A percentile compares a stretch with the other conserved stretches of the same genome.
phyloP scores from a whole-genome alignment of 2,113 vertebrate species.

The Buteo buteo region DNA sequence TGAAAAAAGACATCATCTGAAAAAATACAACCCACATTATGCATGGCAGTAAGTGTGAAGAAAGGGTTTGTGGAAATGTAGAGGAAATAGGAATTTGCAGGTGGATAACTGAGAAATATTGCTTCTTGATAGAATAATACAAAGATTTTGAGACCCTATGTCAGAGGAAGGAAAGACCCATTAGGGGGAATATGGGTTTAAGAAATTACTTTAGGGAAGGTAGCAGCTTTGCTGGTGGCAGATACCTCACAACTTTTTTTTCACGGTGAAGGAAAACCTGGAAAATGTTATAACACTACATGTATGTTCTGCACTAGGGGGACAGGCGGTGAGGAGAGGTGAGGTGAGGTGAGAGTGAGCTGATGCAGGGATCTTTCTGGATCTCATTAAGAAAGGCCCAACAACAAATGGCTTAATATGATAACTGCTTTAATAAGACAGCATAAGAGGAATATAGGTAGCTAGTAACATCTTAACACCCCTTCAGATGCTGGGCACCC shows the following conservation, averaged over 20 bases:
- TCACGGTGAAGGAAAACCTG: background rate
- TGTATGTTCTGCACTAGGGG: background rate
- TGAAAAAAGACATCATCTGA: background rate
- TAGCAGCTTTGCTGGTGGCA: background rate
- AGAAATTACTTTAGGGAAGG: background rate
- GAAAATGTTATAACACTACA: background rate
- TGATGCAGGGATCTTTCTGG: background rate
- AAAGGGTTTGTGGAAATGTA: background rate
- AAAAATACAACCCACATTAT: background rate
- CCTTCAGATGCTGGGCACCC: background rate
- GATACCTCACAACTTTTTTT: background rate
- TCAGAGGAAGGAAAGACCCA: background rate
- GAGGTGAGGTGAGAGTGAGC: background rate
- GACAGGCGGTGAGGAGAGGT: fast-evolving
- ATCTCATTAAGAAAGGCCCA: background rate
- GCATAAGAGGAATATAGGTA: background rate
- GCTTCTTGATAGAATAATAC: background rate
- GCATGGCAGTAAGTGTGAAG: fast-evolving
- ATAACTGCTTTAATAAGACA: background rate
- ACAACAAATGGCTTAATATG: background rate
- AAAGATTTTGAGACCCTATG: background rate
- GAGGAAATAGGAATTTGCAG: background rate
- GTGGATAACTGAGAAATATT: background rate
- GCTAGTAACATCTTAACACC: background rate
- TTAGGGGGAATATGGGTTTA: fast-evolving